Percentiles rank a stretch among this genome's conserved stretches.
These are phyloP conservation scores for Acrocephalus arundinaceus DNA, from an alignment of 2,113 vertebrate genomes.

Conservation along the genomic window DNA sequence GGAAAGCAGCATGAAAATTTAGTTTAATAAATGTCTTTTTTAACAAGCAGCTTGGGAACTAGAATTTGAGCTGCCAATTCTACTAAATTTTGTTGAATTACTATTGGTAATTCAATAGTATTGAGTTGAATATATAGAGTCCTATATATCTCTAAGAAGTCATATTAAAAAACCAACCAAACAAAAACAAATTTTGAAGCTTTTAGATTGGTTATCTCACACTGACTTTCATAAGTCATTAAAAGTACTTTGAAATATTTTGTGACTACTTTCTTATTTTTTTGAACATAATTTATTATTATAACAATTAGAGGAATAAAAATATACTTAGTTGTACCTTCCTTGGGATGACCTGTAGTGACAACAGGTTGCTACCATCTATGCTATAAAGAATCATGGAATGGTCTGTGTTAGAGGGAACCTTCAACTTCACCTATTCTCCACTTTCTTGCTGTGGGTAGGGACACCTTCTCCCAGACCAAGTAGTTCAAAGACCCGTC, in stretches of 20 bases:
- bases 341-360: not conserved
- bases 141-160: not conserved
- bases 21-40: not conserved
- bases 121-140: not conserved
- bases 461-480: not conserved
- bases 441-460: not conserved
- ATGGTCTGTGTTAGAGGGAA: not conserved
- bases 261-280: not conserved
- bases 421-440: not conserved
- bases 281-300: not conserved
- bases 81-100: not conserved
- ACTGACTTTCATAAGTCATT: not conserved
- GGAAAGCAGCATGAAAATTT: not conserved
- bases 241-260: constrained; percentile 45
- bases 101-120: too few relatives aligned
- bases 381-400: not conserved
- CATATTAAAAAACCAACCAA: not conserved
- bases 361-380: not conserved
- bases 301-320: constrained; percentile 6
- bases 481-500: not conserved
- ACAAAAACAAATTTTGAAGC: not conserved
- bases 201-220: constrained; percentile 10
- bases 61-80: not conserved
- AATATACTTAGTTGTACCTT: not conserved
- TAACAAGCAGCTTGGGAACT: not conserved